Base-by-base conservation (phyloP, 1,140 invertebrate species). In the Drosophila albomicans region DNA sequence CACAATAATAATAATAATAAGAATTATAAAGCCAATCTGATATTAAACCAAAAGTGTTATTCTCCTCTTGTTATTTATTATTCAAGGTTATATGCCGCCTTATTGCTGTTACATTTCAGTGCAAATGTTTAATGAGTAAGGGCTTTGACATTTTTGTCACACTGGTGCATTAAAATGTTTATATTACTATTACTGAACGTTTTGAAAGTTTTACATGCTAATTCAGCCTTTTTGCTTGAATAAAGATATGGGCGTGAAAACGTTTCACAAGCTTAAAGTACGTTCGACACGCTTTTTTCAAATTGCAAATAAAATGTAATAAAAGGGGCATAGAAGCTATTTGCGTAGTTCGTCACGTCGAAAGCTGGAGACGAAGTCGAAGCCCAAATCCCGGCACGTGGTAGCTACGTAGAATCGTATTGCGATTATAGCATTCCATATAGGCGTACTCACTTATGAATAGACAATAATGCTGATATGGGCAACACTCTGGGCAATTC, bases 281-380 rank as follows among this genome's bases (percentile, higher is more conserved):
- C 13, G 8, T 35, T 49, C 15, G 52, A 13, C 62, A 69, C 48
- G 57, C 46, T 59, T 25, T n/a, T 25, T n/a, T 5, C 52, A 58
- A 54, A 54, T 46, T 56, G 15, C 38, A 32, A 46, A 54, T 20
- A 32, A 30, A 64, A 28, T 10, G n/a, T 30, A 13, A 6, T 52
- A 82, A 57, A 48, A 16, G 57, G 41, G 57, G 41, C 30, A 48
- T 57, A 59, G 32, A 32, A 62, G 20, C 65, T 66, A 67, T 82
- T 82, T 78, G 3, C 20, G 38, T 32, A 7, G 32, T 38, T 20
- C 5, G 70, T 66, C 80, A 82, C 81, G 80, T 84, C 66, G n/a
- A 46, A 13, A 59, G 46, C 28, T 30, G 43, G 38, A 48, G 35
- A 8, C 48, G 16, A 67, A 58, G 41, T 28, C 11, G 8, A 38